phyloP scores from a whole-genome alignment of 1,140 invertebrate species.

The Anadara kagoshimensis region DNA sequence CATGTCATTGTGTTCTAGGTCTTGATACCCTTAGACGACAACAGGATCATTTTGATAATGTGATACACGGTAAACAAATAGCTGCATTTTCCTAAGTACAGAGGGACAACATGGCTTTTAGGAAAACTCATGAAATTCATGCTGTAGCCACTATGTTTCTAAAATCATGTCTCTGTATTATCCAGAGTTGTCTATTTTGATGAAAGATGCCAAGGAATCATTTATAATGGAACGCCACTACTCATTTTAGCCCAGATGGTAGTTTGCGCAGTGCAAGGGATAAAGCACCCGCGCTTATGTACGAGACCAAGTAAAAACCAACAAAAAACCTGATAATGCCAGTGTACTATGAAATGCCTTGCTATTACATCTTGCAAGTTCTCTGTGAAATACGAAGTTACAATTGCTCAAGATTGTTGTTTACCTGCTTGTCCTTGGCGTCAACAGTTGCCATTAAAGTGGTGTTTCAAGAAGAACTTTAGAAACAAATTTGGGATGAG shows the following conservation, averaged over 20 bases:
- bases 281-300: not conserved
- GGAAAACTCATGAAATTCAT: not conserved
- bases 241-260: not conserved
- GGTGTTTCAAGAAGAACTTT: not conserved
- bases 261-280: not conserved
- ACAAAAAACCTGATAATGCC: not conserved
- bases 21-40: not conserved
- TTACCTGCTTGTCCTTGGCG: not conserved
- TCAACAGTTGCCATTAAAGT: not conserved
- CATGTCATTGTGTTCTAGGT: too few relatives aligned
- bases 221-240: too few relatives aligned
- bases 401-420: not conserved
- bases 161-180: not conserved
- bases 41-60: not conserved
- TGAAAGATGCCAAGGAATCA: too few relatives aligned
- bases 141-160: not conserved
- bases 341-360: constrained; percentile 2
- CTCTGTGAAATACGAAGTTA: not conserved
- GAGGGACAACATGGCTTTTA: not conserved
- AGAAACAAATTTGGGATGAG: not conserved
- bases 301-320: constrained; percentile 3
- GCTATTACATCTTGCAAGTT: not conserved
- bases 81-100: not conserved
- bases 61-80: too few relatives aligned
- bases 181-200: not conserved